Evolutionary conservation across 1,140 invertebrate genomes (phyloP), one percentile per base, ranked within the genome.

Genomic region (Leptopilina boulardi): DNA sequence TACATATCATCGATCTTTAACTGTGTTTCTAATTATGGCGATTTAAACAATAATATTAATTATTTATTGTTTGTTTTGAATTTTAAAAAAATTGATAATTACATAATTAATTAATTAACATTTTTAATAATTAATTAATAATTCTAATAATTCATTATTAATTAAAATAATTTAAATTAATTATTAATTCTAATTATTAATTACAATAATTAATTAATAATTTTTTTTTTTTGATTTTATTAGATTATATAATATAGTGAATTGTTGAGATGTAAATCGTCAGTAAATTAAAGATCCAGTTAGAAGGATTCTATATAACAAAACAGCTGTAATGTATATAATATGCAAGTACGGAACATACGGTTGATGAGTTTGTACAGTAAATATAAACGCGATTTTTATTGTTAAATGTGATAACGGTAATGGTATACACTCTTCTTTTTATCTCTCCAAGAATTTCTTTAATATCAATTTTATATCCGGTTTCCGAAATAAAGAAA

Each of bases 401-500:
- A 51, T 51, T 51, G n/a, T 51, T 18, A 18, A 51, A 18, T 18
- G 3, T n/a, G 47, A 51, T 51, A 51, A 51, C 47, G 13, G 47
- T 51, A 51, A 51, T 51, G n/a, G 15, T 15, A 51, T n/a, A 51
- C n/a, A n/a, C n/a, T n/a, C n/a, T n/a, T 51, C 47, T 18, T 51
- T n/a, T 51, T 51, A 51, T 51, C 47, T 51, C n/a, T 51, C 18
- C 47, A 18, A 51, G 47, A 51, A 51, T n/a, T 15, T 15, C 15
- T 51, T 51, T 51, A 8, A 51, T 51, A 51, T 51, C 15, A 51
- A 51, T 18, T 51, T 51, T 18, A 51, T 18, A 18, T 51, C 47
- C 47, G 47, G 47, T 51, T 51, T 51, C 47, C 47, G 47, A n/a
- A 51, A 51, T 51, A 51, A 51, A 5, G 47, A n/a, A 51, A 51